These are phyloP conservation scores for Orbicella faveolata DNA, from an alignment of 64 coral and sea anemone genomes.

Conservation along the genomic window DNA sequence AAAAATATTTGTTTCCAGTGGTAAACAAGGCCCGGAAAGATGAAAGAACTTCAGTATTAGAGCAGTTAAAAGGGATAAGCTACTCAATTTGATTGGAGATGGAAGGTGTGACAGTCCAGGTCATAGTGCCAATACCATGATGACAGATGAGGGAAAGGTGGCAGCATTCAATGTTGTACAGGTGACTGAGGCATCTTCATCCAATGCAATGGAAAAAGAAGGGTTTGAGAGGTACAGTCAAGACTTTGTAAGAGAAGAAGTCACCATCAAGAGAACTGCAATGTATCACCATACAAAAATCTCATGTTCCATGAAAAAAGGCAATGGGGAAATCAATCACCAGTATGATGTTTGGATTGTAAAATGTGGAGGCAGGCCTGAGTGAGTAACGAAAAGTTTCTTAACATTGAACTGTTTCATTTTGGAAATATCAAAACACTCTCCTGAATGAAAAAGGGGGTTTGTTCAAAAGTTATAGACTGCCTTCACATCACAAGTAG, in stretches of 20 bases:
- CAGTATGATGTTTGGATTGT: slow-evolving; percentile 56
- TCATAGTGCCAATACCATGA: slow-evolving; percentile 34
- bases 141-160: slow-evolving; percentile 21
- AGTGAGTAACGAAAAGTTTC: too few species aligned
- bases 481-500: too few species aligned
- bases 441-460: too few species aligned
- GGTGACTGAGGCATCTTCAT: slow-evolving; percentile 56
- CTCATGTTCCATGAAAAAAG: slow-evolving; percentile 36
- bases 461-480: too few species aligned
- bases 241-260: slow-evolving; percentile 4
- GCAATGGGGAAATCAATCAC: slow-evolving; percentile 44
- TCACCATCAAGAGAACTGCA: slow-evolving; percentile 31
- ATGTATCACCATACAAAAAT: slow-evolving; percentile 49
- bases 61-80: slow-evolving; percentile 3
- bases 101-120: slow-evolving; percentile 68
- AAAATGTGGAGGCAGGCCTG: too few species aligned
- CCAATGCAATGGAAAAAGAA: slow-evolving; percentile 77
- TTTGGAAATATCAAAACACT: too few species aligned
- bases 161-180: slow-evolving; percentile 25
- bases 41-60: slow-evolving; percentile 15
- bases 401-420: too few species aligned
- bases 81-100: slow-evolving; percentile 52
- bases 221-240: slow-evolving; percentile 40
- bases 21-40: slow-evolving; percentile 50
- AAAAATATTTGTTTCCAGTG: slow-evolving; percentile 42